Conservation (phyloP, 2,113 vertebrate genomes). For the Loxodonta africana region DNA sequence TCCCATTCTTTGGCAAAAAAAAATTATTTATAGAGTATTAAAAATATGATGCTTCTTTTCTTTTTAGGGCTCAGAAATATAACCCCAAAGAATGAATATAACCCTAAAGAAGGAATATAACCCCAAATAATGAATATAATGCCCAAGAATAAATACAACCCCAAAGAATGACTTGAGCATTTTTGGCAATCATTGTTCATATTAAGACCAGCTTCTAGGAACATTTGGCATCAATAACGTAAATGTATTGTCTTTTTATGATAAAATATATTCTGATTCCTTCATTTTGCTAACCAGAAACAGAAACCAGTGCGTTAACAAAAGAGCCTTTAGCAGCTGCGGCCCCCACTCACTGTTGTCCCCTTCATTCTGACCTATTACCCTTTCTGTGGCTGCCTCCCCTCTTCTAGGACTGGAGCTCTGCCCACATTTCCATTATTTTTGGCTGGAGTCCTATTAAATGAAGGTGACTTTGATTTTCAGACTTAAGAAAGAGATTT, state of each 20-base stretch:
- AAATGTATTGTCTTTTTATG: constrained; percentile 26
- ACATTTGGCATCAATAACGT: constrained; percentile 26
- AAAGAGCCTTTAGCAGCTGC: neutral
- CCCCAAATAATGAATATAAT: too few species aligned
- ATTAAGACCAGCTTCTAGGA: neutral
- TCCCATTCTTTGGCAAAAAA: constrained; percentile 16
- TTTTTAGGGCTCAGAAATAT: constrained; percentile 13
- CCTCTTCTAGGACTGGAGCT: constrained; percentile 60
- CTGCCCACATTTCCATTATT: constrained; percentile 69
- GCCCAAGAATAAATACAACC: neutral
- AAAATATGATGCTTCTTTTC: constrained; percentile 11
- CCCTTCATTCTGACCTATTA: constrained; percentile 17
- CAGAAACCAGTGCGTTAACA: neutral
- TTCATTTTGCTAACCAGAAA: constrained; percentile 34
- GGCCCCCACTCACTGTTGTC: neutral
- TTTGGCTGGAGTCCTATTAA: constrained; percentile 63
- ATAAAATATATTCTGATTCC: constrained; percentile 35
- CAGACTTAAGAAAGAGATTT: constrained; percentile 59
- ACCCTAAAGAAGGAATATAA: too few species aligned
- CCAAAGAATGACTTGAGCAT: neutral
- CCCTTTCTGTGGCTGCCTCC: neutral
- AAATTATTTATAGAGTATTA: neutral
- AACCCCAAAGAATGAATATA: too few species aligned
- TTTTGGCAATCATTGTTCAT: neutral
- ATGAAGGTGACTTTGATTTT: constrained; percentile 71